phyloP scores from a whole-genome alignment of 2,888 invertebrate genomes.

The Caenorhabditis plicata region DNA sequence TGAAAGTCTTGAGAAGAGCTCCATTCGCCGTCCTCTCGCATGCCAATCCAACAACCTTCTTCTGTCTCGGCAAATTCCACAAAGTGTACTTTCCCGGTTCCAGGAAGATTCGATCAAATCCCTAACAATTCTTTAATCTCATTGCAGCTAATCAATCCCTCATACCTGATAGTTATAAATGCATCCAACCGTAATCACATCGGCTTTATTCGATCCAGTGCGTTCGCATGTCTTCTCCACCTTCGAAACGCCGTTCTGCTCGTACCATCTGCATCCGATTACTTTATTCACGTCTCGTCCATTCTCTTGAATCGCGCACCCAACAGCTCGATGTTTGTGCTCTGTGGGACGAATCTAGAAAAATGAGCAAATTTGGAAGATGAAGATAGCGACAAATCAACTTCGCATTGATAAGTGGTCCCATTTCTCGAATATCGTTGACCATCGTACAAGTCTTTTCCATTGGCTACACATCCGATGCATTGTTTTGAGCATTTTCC shows the following conservation, averaged over 20 bases:
- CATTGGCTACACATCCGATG: slow-evolving; percentile 51
- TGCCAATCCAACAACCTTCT: slow-evolving; percentile 43
- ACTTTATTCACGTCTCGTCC: slow-evolving; percentile 53
- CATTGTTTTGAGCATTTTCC: slow-evolving; percentile 54
- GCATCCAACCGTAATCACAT: slow-evolving; percentile 54
- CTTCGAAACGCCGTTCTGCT: slow-evolving; percentile 38
- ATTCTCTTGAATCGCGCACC: slow-evolving; percentile 48
- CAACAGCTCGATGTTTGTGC: slow-evolving; percentile 52
- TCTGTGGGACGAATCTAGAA: slow-evolving; percentile 48
- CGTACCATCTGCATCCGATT: slow-evolving; percentile 60
- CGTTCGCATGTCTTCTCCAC: slow-evolving; percentile 57
- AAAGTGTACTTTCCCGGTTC: slow-evolving; percentile 54
- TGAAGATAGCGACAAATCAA: slow-evolving; percentile 6
- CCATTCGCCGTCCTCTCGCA: slow-evolving; percentile 37
- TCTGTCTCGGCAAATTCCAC: slow-evolving; percentile 51
- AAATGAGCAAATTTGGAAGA: too few relatives aligned
- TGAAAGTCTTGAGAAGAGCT: slow-evolving; percentile 45
- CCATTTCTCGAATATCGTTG: slow-evolving; percentile 52
- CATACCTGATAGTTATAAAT: slow-evolving; percentile 54
- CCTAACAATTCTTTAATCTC: slow-evolving; percentile 18
- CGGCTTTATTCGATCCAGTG: slow-evolving; percentile 37
- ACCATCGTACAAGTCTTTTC: slow-evolving; percentile 56
- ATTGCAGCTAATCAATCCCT: too few relatives aligned
- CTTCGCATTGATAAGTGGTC: slow-evolving; percentile 59
- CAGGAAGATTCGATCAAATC: slow-evolving; percentile 55